Percentiles rank a stretch among this genome's conserved stretches.
phyloP scores from a whole-genome alignment of 1,140 invertebrate species.

The Euura lappo region DNA sequence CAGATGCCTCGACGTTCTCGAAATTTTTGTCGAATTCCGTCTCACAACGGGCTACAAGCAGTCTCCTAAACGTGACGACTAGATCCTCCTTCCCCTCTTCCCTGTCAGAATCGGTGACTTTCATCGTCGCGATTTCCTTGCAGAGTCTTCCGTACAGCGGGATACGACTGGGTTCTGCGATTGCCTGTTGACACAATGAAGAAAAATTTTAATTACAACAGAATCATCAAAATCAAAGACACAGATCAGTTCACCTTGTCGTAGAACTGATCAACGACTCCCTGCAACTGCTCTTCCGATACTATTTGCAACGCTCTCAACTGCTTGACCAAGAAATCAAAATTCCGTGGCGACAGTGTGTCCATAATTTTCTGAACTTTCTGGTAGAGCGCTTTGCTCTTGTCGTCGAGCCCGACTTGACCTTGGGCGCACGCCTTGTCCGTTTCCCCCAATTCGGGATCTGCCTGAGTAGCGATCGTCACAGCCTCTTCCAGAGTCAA shows the following conservation, averaged over 20 bases:
- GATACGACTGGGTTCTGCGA: conserved; percentile 92
- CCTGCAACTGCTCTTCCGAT: conserved; percentile 77
- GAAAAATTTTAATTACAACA: neutral
- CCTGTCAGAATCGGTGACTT: conserved; percentile 55
- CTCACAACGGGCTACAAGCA: conserved; percentile 86
- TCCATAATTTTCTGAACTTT: conserved; percentile 89
- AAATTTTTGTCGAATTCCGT: conserved; percentile 82
- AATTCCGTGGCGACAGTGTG: conserved; percentile 94
- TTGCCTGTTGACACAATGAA: conserved; percentile 64
- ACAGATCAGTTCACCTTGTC: conserved; percentile 70
- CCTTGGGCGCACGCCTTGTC: too few species aligned
- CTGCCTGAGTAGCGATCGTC: conserved; percentile 25
- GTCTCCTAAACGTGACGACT: conserved; percentile 76
- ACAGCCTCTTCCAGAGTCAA: conserved; percentile 33
- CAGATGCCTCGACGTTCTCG: conserved; percentile 72
- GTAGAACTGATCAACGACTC: conserved; percentile 90
- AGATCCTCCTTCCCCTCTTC: conserved; percentile 35
- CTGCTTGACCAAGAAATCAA: conserved; percentile 80
- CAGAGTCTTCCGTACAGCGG: conserved; percentile 89
- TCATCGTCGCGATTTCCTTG: conserved; percentile 67
- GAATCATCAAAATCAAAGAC: too few species aligned
- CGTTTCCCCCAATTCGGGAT: too few species aligned
- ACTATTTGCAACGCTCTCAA: conserved; percentile 82
- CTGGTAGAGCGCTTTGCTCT: conserved; percentile 73
- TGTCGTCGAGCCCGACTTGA: too few species aligned